Evolutionary conservation across 1,140 invertebrate species (phyloP).

Genomic region (Pseudomyrmex cubaensis): DNA sequence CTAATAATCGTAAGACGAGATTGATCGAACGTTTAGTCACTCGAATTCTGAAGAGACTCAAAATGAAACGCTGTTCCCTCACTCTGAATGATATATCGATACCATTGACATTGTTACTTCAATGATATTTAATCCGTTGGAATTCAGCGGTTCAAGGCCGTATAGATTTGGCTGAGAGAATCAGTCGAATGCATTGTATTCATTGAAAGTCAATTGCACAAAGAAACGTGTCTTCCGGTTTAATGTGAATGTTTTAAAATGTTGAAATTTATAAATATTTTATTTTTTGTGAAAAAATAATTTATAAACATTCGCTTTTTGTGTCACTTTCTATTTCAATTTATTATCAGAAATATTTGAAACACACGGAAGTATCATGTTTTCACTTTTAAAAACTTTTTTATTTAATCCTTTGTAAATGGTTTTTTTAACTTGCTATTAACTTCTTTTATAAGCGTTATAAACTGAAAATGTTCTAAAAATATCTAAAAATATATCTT

Average conservation of each 20-base stretch:
- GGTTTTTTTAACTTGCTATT: no score
- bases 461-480: no score
- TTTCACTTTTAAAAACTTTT: no score
- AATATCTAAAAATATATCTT: no score
- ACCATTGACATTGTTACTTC: slow-evolving; percentile 34
- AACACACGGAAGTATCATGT: no score
- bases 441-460: no score
- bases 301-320: no score
- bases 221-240: not conserved
- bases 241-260: no score
- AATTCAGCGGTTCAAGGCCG: slow-evolving; percentile 36
- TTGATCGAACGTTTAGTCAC: slow-evolving; percentile 32
- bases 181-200: slow-evolving; percentile 29
- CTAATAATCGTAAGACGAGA: not conserved
- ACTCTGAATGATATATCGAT: slow-evolving; percentile 36
- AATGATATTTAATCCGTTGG: slow-evolving; percentile 50
- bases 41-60: slow-evolving; percentile 13
- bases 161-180: slow-evolving; percentile 3
- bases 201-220: not conserved
- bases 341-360: no score
- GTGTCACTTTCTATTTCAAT: no score
- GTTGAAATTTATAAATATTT: not conserved
- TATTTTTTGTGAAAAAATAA: not conserved
- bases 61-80: slow-evolving; percentile 13
- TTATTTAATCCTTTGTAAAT: no score